Conservation (phyloP, 2,888 invertebrate species). For the Hesperia comma region DNA sequence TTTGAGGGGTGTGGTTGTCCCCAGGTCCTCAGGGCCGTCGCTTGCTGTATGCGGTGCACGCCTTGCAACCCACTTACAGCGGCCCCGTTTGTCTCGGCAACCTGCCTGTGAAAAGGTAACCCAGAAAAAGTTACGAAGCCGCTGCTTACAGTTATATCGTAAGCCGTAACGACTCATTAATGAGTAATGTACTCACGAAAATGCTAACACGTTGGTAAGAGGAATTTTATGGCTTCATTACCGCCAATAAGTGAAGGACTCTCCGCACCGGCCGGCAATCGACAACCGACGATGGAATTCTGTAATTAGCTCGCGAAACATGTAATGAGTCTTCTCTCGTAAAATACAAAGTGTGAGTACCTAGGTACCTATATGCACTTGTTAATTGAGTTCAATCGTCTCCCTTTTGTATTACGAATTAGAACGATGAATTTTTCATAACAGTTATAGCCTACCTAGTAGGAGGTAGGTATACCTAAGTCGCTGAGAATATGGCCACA, state of each 20-base stretch:
- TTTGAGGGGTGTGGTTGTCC: too few relatives aligned
- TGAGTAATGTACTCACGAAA: slow-evolving; percentile 44
- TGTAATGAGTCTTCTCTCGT: slow-evolving; percentile 22
- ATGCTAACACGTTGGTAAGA: slow-evolving; percentile 49
- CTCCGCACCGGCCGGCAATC: neutral
- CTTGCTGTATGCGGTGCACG: too few relatives aligned
- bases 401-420: neutral
- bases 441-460: too few relatives aligned
- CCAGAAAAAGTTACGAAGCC: too few relatives aligned
- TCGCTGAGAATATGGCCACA: too few relatives aligned
- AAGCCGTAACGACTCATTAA: neutral
- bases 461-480: too few relatives aligned
- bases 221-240: slow-evolving; percentile 52
- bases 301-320: slow-evolving; percentile 32
- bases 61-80: too few relatives aligned
- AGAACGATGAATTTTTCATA: too few relatives aligned
- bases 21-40: too few relatives aligned
- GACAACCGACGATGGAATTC: slow-evolving; percentile 20
- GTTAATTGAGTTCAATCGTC: slow-evolving; percentile 10
- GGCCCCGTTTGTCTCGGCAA: too few relatives aligned
- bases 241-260: slow-evolving; percentile 38
- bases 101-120: too few relatives aligned
- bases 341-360: slow-evolving; percentile 12
- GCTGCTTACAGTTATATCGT: neutral
- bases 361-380: neutral